Conservation (phyloP, 2,797 vertebrate species). For the Tinamus major region DNA sequence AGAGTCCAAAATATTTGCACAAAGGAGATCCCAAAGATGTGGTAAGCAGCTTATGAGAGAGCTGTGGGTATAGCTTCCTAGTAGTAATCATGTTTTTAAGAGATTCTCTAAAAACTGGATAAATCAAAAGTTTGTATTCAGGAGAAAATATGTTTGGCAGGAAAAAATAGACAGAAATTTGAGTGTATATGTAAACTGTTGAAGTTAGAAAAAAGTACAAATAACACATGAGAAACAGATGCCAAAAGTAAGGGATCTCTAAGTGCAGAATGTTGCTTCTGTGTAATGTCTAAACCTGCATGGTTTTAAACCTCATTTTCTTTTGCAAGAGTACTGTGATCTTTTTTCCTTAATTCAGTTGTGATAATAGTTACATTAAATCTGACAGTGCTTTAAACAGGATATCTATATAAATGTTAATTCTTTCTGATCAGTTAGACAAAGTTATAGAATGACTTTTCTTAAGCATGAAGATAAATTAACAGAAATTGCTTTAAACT, state of each 20-base stretch:
- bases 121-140: not conserved
- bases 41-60: not conserved
- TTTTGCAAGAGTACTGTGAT: not conserved
- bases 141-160: not conserved
- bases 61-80: not conserved
- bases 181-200: not conserved
- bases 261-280: not conserved
- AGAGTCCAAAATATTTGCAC: not conserved
- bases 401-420: not conserved
- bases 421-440: not conserved
- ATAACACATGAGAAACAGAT: not conserved
- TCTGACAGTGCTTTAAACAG: not conserved
- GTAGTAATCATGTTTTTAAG: not conserved
- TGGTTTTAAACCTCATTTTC: not conserved
- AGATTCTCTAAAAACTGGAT: not conserved
- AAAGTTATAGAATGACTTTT: not conserved
- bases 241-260: not conserved
- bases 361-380: not conserved
- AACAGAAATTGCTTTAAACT: not conserved
- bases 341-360: not conserved
- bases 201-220: not conserved
- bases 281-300: not conserved
- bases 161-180: not conserved
- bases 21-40: not conserved
- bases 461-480: not conserved